These are phyloP conservation scores for Lepidurus couesii DNA, from an alignment of 1,140 invertebrate species.

Conservation along the genomic window DNA sequence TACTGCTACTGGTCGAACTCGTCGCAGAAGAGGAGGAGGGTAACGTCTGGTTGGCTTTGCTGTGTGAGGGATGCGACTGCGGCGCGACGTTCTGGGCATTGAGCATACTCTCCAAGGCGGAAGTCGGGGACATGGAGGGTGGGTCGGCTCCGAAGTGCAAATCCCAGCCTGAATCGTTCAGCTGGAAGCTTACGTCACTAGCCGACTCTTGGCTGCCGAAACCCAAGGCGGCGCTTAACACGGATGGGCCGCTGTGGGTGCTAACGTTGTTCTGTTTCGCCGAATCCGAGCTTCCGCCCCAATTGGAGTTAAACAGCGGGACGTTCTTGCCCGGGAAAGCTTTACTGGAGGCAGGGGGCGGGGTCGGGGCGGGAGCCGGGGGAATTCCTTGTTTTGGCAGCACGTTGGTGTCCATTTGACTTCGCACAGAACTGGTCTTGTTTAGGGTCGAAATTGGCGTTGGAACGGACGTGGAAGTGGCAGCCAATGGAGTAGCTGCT, in stretches of 20 bases:
- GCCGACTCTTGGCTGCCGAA: slow-evolving; percentile 3
- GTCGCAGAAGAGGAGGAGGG: neutral
- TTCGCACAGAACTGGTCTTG: neutral
- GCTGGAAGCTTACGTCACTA: neutral
- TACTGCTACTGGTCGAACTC: neutral
- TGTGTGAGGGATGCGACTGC: neutral
- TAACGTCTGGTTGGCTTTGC: neutral
- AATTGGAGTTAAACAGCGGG: neutral
- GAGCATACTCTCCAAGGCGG: neutral
- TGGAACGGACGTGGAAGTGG: neutral
- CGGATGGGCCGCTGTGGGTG: neutral
- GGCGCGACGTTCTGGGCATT: neutral
- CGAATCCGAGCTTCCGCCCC: neutral
- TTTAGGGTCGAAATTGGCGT: neutral
- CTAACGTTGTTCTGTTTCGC: neutral
- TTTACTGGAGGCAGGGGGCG: neutral
- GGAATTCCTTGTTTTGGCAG: neutral
- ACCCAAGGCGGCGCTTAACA: neutral
- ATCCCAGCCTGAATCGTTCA: slow-evolving; percentile 3
- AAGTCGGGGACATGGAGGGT: neutral
- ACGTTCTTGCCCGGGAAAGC: neutral
- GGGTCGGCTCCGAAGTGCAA: neutral
- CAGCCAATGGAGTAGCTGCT: neutral
- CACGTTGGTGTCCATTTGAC: neutral
- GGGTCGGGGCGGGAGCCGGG: neutral